These are phyloP conservation scores for Aromia moschata DNA, from an alignment of 2,888 invertebrate species.

Conservation along the genomic window DNA sequence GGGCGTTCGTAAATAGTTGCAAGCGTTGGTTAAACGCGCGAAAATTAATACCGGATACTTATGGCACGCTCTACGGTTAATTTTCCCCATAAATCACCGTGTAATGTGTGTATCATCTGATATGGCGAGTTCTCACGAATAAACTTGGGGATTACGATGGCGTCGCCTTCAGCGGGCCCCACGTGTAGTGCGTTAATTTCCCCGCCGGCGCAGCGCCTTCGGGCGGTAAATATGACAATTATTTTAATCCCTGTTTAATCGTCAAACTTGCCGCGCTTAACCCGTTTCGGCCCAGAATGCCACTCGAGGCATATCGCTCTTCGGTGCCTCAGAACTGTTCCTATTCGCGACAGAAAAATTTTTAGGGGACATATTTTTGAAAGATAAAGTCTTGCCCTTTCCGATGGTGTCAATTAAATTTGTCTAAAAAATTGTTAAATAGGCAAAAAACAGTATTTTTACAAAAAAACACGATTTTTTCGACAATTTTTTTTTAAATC, in stretches of 20 bases:
- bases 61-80: conserved; percentile 30
- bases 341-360: no score
- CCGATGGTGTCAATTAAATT: no score
- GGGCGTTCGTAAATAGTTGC: conserved; percentile 36
- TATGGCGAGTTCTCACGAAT: conserved; percentile 22
- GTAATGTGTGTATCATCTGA: conserved; percentile 38
- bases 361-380: no score
- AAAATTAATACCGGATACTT: conserved; percentile 35
- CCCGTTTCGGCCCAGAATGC: neutral
- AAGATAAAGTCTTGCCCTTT: no score
- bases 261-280: conserved; percentile 12
- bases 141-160: conserved; percentile 32
- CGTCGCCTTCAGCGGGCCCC: conserved; percentile 19
- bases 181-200: conserved; percentile 23
- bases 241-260: conserved; percentile 25
- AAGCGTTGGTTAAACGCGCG: conserved; percentile 37
- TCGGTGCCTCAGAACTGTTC: no score
- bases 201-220: conserved; percentile 9
- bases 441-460: no score
- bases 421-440: no score
- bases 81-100: conserved; percentile 35
- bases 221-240: conserved; percentile 17
- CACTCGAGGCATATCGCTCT: conserved; percentile 2
- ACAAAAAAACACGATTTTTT: no score
- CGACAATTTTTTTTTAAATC: no score